Evolutionary conservation across 2,888 invertebrate species (phyloP), one percentile per base, ranked within the genome.

Genomic region (Stenolophus ochropezus): DNA sequence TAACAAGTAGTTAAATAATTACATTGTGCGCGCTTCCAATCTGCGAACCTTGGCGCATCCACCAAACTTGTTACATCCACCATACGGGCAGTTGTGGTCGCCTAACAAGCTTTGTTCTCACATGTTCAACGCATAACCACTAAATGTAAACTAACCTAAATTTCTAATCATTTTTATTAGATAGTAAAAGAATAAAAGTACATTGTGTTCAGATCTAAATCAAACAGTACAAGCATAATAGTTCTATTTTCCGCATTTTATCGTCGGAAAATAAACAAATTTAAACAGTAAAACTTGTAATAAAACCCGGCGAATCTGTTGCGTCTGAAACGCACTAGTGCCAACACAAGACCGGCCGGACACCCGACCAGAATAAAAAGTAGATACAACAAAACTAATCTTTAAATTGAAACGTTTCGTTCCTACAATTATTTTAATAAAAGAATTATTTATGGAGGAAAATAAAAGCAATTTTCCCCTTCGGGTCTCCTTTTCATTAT

Each of bases 401-500:
- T 42, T 42, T 11, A 42, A 42, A 42, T 42, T 42, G 33, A 42
- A 42, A 42, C 33, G 33, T 42, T 51, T 16, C 51, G 4, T 16
- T 51, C 8, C n/a, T 8, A 16, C 51, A 51, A 51, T 51, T 51
- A 16, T 51, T 18, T 51, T 1, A 16, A 20, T 8, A 20, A 61
- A 23, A 61, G n/a, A 61, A 14, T 61, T 61, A 18, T 20, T 61
- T 61, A 61, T 61, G 33, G 11, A 11, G 1, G 11, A 42, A 42
- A 42, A 42, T 42, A 42, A 42, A 42, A 42, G 33, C 33, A 42
- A 42, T 42, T 42, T 42, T 42, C 27, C n/a, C n/a, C n/a, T n/a
- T 33, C 14, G 73, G 25, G 23, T 47, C 8, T 16, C 51, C 83
- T 83, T 83, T 85, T 85, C 85, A 85, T 86, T 86, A 85, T 85